These are phyloP conservation scores for Protodeltote pygarga DNA, from an alignment of 2,888 invertebrate genomes.

Conservation along the genomic window DNA sequence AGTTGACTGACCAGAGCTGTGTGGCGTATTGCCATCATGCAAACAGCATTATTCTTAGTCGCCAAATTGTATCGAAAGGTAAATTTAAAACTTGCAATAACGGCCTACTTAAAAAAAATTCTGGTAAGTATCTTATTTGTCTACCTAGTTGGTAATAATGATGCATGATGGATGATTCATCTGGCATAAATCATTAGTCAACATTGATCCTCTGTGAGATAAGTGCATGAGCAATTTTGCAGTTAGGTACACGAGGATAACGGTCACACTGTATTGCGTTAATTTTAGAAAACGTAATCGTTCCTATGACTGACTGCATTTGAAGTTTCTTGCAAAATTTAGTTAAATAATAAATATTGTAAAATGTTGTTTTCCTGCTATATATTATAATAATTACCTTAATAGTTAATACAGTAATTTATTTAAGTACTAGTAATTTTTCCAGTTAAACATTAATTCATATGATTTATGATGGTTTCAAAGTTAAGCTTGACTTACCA, in stretches of 20 bases:
- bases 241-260: constrained; percentile 21
- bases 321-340: not conserved
- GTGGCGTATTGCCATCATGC: too few relatives aligned
- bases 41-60: too few relatives aligned
- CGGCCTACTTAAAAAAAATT: too few relatives aligned
- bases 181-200: constrained; percentile 29
- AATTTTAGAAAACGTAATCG: constrained; percentile 33
- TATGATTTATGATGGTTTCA: constrained; percentile 2
- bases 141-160: constrained; percentile 3
- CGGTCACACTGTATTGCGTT: constrained; percentile 19
- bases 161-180: constrained; percentile 19
- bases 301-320: constrained; percentile 1
- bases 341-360: not conserved
- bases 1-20: too few relatives aligned
- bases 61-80: too few relatives aligned
- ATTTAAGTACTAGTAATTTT: too few relatives aligned
- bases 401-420: too few relatives aligned
- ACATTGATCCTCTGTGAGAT: constrained; percentile 28
- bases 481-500: constrained; percentile 58
- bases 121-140: too few relatives aligned
- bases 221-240: constrained; percentile 45
- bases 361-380: too few relatives aligned
- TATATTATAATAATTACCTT: too few relatives aligned
- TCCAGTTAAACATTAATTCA: too few relatives aligned
- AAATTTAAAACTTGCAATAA: too few relatives aligned